Evolutionary conservation across 1,140 invertebrate genomes (phyloP).

Genomic region (Hypothenemus hampei): DNA sequence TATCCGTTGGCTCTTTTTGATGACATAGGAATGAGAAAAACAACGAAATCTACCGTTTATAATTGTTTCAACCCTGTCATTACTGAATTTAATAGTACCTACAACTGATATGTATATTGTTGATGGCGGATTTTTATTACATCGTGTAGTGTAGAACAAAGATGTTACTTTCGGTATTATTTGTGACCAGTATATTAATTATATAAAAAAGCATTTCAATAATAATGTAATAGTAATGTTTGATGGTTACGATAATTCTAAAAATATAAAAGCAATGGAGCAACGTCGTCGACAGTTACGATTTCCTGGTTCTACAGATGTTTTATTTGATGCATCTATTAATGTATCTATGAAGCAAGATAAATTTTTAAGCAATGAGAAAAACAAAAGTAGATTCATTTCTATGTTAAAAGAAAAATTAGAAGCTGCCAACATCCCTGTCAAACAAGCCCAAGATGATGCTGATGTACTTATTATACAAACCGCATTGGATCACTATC

Average conservation of each 20-base stretch:
- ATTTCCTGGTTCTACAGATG: constrained; percentile 31
- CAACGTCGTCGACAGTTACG: constrained; percentile 32
- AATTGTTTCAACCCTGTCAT: too few species aligned
- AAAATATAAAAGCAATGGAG: constrained; percentile 15
- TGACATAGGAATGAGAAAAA: constrained; percentile 43
- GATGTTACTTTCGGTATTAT: constrained; percentile 38
- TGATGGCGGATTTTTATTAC: constrained; percentile 41
- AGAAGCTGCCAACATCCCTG: constrained; percentile 28
- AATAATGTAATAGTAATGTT: constrained; percentile 33
- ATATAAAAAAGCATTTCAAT: constrained; percentile 33
- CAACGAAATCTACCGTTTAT: constrained; percentile 39
- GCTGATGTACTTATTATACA: constrained; percentile 37
- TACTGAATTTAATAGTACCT: too few species aligned
- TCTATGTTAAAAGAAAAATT: constrained; percentile 35
- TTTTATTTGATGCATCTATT: constrained; percentile 34
- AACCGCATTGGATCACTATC: constrained; percentile 40
- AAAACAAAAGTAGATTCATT: constrained; percentile 38
- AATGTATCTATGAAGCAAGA: constrained; percentile 31
- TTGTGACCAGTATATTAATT: constrained; percentile 26
- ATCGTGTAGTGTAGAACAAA: constrained; percentile 34
- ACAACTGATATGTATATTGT: constrained; percentile 34
- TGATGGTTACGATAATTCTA: constrained; percentile 32
- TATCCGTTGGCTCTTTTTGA: constrained; percentile 40
- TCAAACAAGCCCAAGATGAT: constrained; percentile 37
- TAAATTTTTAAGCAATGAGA: constrained; percentile 36